Base-by-base conservation (phyloP, 2,888 invertebrate species). In the Synergus gifuensis region DNA sequence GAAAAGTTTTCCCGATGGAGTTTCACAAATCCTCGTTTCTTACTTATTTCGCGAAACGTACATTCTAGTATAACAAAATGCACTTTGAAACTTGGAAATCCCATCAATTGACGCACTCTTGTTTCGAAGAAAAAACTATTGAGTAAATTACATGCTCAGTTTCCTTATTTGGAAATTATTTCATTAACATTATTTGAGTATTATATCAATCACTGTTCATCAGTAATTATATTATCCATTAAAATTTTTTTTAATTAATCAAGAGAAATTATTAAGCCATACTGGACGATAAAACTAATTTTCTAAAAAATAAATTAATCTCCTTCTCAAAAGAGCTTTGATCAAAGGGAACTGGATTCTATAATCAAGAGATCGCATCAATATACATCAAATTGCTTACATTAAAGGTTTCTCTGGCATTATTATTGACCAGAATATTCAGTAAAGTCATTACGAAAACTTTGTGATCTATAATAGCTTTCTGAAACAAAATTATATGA, bases 1-100 rank as follows among this genome's bases (percentile, higher is more conserved):
- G 54, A 73, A 73, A 73, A 73, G 73, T 73, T 73, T 73, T 16
- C 18, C n/a, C 54, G 54, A 73, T 58, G 49, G 69, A 73, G 73
- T 73, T 73, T 73, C 54, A 40, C n/a, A 36, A 54, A 69, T 36
- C 69, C 49, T 49, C 49, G 49, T 73, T 73, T 58, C 73, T 54
- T 54, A n/a, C 54, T 40, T 73, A 40, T 73, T 73, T 54, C 54
- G 73, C 36, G 40, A 58, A 73, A 28, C 54, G 36, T 40, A 36
- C n/a, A 73, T 73, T 11, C 28, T 73, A 18, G 58, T 18, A 36
- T 49, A 69, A 69, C 69, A 49, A 69, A 69, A 69, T 69, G 49
- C 49, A 49, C 28, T 69, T 69, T 69, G 69, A 69, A 69, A 69
- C 69, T 69, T 69, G 69, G 36, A 28, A 69, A 49, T 69, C 16